Evolutionary conservation across 2,888 invertebrate genomes (phyloP).

Genomic region (Ecdyonurus torrentis): DNA sequence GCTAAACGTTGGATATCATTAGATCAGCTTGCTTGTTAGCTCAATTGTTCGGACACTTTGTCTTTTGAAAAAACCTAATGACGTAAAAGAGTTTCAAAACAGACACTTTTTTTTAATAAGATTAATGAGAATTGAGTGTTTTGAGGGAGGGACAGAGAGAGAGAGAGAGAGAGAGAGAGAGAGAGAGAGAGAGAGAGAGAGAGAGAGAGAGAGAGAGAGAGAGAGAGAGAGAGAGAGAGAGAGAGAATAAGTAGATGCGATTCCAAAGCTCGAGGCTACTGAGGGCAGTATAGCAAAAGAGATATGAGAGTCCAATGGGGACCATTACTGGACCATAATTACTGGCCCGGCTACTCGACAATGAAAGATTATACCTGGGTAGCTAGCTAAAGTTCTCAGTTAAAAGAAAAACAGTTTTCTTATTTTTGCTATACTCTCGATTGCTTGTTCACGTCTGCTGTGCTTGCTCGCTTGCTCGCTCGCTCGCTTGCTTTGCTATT

Average conservation of each 20-base stretch:
- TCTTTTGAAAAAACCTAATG: not conserved
- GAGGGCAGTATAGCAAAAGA: constrained; percentile 17
- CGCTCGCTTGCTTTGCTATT: not conserved
- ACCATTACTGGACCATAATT: not conserved
- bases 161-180: constrained; percentile 6
- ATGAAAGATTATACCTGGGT: not conserved
- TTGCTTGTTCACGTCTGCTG: too few species aligned
- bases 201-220: not conserved
- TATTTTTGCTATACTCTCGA: not conserved
- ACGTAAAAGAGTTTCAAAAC: not conserved
- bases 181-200: constrained; percentile 15
- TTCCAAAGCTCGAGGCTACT: constrained; percentile 21
- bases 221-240: constrained; percentile 10
- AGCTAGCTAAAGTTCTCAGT: not conserved
- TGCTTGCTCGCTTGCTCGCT: not conserved
- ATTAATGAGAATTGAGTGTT: not conserved
- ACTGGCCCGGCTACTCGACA: not conserved
- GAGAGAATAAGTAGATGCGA: constrained; percentile 16
- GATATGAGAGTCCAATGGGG: not conserved
- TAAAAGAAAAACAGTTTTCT: too few species aligned
- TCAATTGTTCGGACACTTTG: not conserved
- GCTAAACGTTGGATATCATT: not conserved
- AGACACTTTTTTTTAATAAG: not conserved
- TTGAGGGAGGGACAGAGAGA: constrained; percentile 1
- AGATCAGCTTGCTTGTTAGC: not conserved